Base-by-base conservation (phyloP, 1,140 invertebrate species). In the Ceratina japonica region DNA sequence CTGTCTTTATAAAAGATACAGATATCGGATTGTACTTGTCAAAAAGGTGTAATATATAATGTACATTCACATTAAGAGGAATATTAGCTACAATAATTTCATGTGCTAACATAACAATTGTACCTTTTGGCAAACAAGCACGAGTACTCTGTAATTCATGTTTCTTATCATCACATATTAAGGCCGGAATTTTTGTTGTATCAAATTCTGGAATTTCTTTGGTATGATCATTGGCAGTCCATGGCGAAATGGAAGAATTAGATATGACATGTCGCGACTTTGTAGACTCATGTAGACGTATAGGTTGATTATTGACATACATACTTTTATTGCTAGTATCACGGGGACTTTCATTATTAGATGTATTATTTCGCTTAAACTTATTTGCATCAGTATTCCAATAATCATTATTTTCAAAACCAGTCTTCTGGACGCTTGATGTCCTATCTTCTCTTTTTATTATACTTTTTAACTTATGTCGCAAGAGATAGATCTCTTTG, bases 61-160 rank as follows among this genome's bases (percentile, higher is more conserved):
- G 69, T 16, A 71, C 22, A 1, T 83, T 79, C 61, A 78, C 87
- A 16, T 82, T 73, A 1, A 65, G 18, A 52, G 75, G 86, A 52
- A 92, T 79, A 72, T 92, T 91, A 5, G 87, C 90, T 22, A 92
- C 80, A 18, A 92, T 86, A 20, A 92, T 52, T 81, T 90, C 88
- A 49, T 86, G 64, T 0, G 88, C 87, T 59, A 37, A 16, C 1
- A 77, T 15, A 54, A 77, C 24, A 10, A 7, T 54, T 13, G 10
- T 0, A 2, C 10, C 10, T 44, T 7, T 44, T 44, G 16, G 22
- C 15, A 18, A 20, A 0, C 1, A 24, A 7, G 44, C 18, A 5
- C 1, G 1, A 3, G 0, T 31, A 12, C 52, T 18, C 8, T 8
- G 0, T 4, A 3, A 56, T 3, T 0, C 0, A 59, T 31, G 16